Evolutionary conservation across 2,797 vertebrate genomes (phyloP), one percentile per base, ranked within the genome.

Genomic region (Podarcis siculus): DNA sequence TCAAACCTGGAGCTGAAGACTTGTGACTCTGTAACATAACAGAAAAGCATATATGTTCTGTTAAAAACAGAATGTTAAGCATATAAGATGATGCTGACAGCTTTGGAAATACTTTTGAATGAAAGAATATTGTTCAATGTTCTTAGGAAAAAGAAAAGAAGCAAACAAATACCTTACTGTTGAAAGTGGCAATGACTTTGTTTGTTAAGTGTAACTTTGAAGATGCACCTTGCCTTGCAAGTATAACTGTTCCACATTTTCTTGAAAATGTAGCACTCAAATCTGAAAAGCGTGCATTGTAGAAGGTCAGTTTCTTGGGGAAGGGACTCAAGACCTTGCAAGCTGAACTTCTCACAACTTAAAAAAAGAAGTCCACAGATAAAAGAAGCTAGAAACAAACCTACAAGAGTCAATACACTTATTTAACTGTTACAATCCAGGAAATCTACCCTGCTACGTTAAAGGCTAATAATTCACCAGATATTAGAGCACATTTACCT

Each of bases 241-340:
- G 8, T 81, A 42, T 81, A 89, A 76, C 27, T 13, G 30, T 64
- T 81, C 73, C 55, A 67, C 76, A 21, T 73, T 67, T 2, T 79
- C 21, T 79, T 82, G 21, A 64, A 83, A 76, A 75, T 49, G n/a
- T 85, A 69, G 35, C 7, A 12, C 49, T 82, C 82, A 21, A 79
- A 27, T 37, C 79, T 90, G 77, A 23, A 71, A 90, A 80, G 30
- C 67, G 39, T 80, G 35, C 13, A 5, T 4, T 88, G 83, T 90
- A 85, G 67, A 82, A 69, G 32, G 17, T 83, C 30, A 37, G 19
- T 84, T 76, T 9, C 12, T 80, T 78, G 21, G n/a, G n/a, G 87
- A 75, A 90, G 37, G 3, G 61, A 86, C 85, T 73, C 15, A 84
- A 73, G 49, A 89, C 61, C 86, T 88, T 72, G 45, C 30, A 78